Base-by-base conservation (phyloP, 2,888 invertebrate genomes). In the Leptinotarsa tumamoca region DNA sequence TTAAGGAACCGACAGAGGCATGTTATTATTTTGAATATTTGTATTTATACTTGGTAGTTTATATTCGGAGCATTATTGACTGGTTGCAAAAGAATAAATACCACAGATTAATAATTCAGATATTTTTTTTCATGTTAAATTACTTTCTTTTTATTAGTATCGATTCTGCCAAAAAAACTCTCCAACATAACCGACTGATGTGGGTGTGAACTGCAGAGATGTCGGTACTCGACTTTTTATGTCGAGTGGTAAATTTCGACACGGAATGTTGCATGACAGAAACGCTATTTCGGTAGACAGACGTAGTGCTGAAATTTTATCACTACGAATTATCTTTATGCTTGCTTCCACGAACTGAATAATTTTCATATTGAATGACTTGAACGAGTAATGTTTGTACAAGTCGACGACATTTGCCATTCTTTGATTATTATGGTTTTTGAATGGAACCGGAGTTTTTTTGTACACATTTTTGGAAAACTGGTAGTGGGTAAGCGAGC, bases 211-310 rank as follows among this genome's bases (percentile, higher is more conserved):
- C 7, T 63, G 63, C 43, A 49, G 18, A 51, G 50, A 67, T 50
- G 10, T 2, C 27, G n/a, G n/a, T 63, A 49, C 27, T 17, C 17
- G 50, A 67, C 68, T 67, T 18, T 52, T 68, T 27, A 51, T 51
- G 68, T 54, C 27, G n/a, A 27, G 68, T 68, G 52, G 52, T 54
- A 54, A 70, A 49, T 70, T 70, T 50, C 18, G 54, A 33, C 70
- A 70, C 56, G 70, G 17, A 18, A 58, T 43, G 58, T 70, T 56
- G 70, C 70, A 70, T 70, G 70, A 70, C 69, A 14, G 15, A 58
- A 58, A 70, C 54, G 21, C 23, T 58, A 50, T 58, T 70, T 27
- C 33, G 21, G 21, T 56, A 58, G 58, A 13, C 17, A 21, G 10
- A 56, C 21, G 43, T 70, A 14, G 49, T 70, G 43, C 56, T 52